Evolutionary conservation across 2,888 invertebrate species (phyloP).

Genomic region (Diadegma fenestrale): DNA sequence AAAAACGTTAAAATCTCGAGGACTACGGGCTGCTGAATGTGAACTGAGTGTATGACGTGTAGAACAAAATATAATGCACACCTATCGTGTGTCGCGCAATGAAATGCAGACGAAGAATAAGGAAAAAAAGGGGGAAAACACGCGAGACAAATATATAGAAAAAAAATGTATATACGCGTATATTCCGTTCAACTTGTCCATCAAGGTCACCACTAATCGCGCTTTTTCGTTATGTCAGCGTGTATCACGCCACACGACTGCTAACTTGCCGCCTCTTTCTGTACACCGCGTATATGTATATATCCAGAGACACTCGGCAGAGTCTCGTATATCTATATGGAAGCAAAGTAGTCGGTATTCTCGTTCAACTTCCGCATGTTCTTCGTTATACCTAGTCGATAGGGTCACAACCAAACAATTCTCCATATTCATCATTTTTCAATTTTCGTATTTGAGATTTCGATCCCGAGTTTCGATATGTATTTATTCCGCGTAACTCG

Average conservation of each 20-base stretch:
- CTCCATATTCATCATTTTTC: conserved; percentile 41
- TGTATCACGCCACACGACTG: conserved; percentile 54
- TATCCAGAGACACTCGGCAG: too few species aligned
- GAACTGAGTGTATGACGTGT: neutral
- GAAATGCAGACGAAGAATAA: conserved; percentile 13
- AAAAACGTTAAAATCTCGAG: conserved; percentile 8
- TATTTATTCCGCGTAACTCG: neutral
- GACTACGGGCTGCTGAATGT: neutral
- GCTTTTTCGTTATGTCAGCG: conserved; percentile 50
- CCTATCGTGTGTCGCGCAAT: conserved; percentile 4
- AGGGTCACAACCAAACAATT: conserved; percentile 20
- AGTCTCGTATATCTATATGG: neutral
- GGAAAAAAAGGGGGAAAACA: neutral
- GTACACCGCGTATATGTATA: neutral
- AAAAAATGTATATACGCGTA: neutral
- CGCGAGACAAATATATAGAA: neutral
- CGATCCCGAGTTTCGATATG: neutral
- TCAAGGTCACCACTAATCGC: conserved; percentile 50
- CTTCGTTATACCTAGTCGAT: neutral
- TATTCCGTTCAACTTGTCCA: conserved; percentile 9
- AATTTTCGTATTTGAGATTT: neutral
- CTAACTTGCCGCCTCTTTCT: neutral
- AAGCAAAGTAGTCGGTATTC: neutral
- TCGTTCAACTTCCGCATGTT: conserved; percentile 21
- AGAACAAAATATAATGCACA: neutral